Percentiles rank a stretch among this genome's conserved stretches.
Evolutionary conservation across 2,797 vertebrate genomes (phyloP).

Genomic region (Eulemur albifrons): DNA sequence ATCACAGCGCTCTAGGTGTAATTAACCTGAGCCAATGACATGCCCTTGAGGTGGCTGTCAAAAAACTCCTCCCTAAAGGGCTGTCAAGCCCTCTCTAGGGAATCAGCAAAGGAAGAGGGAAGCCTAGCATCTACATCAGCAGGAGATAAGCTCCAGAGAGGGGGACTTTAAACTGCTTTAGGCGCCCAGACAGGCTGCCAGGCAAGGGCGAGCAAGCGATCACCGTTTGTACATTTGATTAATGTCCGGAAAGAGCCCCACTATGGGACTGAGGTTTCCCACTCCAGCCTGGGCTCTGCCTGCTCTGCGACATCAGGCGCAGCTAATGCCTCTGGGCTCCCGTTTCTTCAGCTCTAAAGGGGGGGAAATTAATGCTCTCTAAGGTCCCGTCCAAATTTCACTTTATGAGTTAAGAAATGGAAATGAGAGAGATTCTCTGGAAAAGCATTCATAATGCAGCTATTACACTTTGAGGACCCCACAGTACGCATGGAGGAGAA

Average conservation of each 20-base stretch:
- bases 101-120: not conserved
- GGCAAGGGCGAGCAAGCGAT: not conserved
- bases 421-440: not conserved
- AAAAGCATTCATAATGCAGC: not conserved
- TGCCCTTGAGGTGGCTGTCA: conserved; percentile 61
- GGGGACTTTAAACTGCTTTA: not conserved
- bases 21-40: conserved; percentile 16
- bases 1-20: not conserved
- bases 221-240: not conserved
- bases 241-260: not conserved
- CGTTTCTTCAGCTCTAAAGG: not conserved
- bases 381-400: not conserved
- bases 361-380: not conserved
- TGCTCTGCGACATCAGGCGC: not conserved
- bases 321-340: not conserved
- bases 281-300: not conserved
- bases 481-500: not conserved
- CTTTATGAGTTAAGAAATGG: not conserved
- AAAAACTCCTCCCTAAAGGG: conserved; percentile 1
- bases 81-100: not conserved
- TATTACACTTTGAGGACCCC: not conserved
- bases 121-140: not conserved
- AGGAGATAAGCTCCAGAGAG: not conserved
- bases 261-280: not conserved
- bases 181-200: not conserved